Percentiles rank a stretch among this genome's conserved stretches.
Conservation (phyloP, 2,113 vertebrate genomes). For the Dicentrarchus labrax region DNA sequence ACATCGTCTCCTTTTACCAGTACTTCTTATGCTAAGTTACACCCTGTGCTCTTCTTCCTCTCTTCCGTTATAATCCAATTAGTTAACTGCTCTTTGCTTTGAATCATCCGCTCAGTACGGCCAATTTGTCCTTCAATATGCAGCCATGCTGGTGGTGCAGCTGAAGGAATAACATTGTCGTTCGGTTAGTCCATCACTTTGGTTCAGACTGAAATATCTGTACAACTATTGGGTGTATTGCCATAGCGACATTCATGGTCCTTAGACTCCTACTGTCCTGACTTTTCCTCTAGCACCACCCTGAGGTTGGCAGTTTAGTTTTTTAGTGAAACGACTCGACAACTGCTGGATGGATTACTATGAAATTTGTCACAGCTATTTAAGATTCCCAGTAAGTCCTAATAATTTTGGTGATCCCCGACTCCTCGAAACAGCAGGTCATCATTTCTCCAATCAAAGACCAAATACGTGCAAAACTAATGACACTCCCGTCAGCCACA, state of each 20-base stretch:
- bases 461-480: background rate
- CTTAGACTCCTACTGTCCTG: background rate
- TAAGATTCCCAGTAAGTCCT: background rate
- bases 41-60: background rate
- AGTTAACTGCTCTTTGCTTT: background rate
- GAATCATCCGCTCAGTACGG: background rate
- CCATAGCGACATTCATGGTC: background rate
- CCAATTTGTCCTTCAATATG: constrained; percentile 1
- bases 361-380: background rate
- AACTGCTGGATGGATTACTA: background rate
- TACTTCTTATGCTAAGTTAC: background rate
- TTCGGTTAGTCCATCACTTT: background rate
- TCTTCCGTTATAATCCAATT: background rate
- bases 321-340: background rate
- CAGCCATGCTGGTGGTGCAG: background rate
- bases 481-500: background rate
- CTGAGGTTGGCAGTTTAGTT: background rate
- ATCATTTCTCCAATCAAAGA: background rate
- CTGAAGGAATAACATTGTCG: background rate
- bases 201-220: background rate
- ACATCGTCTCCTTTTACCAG: background rate
- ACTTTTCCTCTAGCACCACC: background rate
- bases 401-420: background rate
- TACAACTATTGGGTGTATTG: background rate
- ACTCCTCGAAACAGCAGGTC: too few species aligned